A percentile compares a stretch with the other conserved stretches of the same genome.
phyloP scores from a whole-genome alignment of 2,113 vertebrate species.

The Pao palembangensis region DNA sequence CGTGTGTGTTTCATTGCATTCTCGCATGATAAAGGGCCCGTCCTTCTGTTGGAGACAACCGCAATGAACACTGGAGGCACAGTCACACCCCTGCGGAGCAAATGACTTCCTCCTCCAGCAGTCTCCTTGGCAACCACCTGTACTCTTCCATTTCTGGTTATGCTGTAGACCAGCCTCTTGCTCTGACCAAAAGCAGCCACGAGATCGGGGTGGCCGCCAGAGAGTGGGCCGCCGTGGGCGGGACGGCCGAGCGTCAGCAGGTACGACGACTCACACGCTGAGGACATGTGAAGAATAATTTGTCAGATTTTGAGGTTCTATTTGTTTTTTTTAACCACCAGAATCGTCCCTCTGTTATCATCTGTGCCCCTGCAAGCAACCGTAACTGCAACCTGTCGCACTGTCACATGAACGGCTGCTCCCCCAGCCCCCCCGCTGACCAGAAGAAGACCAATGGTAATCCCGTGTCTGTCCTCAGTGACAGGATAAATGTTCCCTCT shows the following conservation, averaged over 20 bases:
- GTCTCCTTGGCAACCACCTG: conserved; percentile 82
- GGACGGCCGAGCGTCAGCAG: conserved; percentile 86
- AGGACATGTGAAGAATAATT: no score
- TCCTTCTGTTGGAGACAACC: conserved; percentile 84
- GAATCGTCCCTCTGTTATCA: conserved; percentile 97
- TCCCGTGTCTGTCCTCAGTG: neutral
- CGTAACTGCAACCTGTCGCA: conserved; percentile 92
- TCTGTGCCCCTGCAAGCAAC: conserved; percentile 87
- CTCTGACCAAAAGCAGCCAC: conserved; percentile 88
- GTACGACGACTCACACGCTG: conserved; percentile 55
- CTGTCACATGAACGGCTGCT: conserved; percentile 85
- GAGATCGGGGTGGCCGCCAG: conserved; percentile 65
- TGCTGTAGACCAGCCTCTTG: conserved; percentile 87
- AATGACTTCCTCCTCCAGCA: conserved; percentile 79
- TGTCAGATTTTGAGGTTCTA: neutral
- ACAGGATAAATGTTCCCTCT: neutral
- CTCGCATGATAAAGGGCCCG: conserved; percentile 76
- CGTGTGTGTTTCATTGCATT: conserved; percentile 8
- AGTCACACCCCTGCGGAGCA: conserved; percentile 85
- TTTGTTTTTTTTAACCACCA: conserved; percentile 35
- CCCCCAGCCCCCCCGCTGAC: conserved; percentile 64
- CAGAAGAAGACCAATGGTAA: conserved; percentile 71
- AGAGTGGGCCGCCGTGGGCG: conserved; percentile 69
- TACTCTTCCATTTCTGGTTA: conserved; percentile 84
- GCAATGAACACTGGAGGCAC: conserved; percentile 83